phyloP scores from a whole-genome alignment of 2,113 vertebrate species.

The Riparia riparia region DNA sequence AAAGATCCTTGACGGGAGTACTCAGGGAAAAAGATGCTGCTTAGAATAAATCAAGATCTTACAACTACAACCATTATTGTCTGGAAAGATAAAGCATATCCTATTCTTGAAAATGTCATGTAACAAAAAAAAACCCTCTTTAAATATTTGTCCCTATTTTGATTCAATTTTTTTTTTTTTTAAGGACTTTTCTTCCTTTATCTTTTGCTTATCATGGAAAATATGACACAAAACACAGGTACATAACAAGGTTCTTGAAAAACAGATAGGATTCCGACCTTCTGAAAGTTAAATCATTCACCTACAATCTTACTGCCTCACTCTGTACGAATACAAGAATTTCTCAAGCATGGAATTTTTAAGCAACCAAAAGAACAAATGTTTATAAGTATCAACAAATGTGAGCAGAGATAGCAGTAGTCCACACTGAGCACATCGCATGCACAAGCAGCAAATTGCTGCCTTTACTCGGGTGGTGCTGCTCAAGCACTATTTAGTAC shows the following conservation, averaged over 20 bases:
- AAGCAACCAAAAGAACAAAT: background rate
- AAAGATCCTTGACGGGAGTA: background rate
- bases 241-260: background rate
- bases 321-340: background rate
- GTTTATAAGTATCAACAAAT: background rate
- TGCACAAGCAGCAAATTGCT: background rate
- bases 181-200: background rate
- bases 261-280: rapidly evolving
- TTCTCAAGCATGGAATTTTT: background rate
- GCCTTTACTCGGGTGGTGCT: background rate
- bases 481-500: background rate
- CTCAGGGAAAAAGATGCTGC: background rate
- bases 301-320: background rate
- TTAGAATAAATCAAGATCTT: background rate
- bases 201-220: background rate
- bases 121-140: background rate
- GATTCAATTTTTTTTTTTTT: background rate
- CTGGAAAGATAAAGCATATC: background rate
- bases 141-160: background rate
- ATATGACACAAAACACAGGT: background rate
- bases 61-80: background rate
- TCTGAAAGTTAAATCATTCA: background rate
- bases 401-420: background rate
- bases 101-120: background rate
- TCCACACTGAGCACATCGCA: background rate